Evolutionary conservation across 2,888 invertebrate species (phyloP), one percentile per base, ranked within the genome.

Genomic region (Erannis defoliaria): DNA sequence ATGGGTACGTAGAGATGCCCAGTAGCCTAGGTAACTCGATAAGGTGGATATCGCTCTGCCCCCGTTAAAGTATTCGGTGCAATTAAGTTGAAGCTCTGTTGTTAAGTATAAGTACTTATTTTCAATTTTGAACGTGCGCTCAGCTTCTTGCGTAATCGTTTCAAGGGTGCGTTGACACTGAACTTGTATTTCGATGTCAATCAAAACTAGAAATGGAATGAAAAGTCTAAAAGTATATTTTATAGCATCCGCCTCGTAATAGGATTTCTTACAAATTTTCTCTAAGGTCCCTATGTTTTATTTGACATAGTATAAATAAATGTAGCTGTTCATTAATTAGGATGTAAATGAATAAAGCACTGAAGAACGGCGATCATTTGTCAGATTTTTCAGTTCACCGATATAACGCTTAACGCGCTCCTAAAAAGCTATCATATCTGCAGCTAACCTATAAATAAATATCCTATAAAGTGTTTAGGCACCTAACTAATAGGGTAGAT

Each of bases 21-120:
- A 91, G 93, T 92, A 92, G 93, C 93, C 92, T 93, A 92, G 92
- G 93, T 93, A 93, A 93, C 87, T 83, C 80, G 90, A 93, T 86
- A 90, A 88, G 83, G 82, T 91, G 91, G 87, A 89, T 90, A 91
- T 90, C 88, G 84, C 84, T 89, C 85, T 88, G 86, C 90, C 86
- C 85, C 82, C 85, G 86, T 83, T 85, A 84, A 76, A 90, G 88
- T 91, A 90, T 91, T 92, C 88, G 86, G 86, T 85, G 85, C 85
- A 88, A 91, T 92, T 89, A 91, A 91, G 87, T 86, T 81, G 84
- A 88, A 86, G 79, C 80, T 88, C 90, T 89, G 81, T 89, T 87
- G 40, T 51, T 83, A 82, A 70, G 40, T 51, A n/a, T 51, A 26
- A 35, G 49, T 37, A 40, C 46, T 46, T 82, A 82, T 85, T 87